phyloP scores from a whole-genome alignment of 2,113 vertebrate species.

The Gobius niger region DNA sequence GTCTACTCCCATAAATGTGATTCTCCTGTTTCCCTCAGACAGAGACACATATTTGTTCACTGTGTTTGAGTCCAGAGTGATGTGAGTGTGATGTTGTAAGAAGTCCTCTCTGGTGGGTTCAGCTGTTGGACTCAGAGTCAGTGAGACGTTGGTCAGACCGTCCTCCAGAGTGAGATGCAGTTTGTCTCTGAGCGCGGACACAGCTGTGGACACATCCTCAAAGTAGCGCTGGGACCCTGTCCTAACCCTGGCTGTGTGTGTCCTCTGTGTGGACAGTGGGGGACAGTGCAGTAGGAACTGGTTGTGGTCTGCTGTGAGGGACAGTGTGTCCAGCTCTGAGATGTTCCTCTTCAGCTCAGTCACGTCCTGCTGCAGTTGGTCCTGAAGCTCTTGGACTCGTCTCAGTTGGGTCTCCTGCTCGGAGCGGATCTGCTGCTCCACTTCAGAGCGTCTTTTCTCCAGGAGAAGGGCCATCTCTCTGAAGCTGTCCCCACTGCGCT shows the following conservation, averaged over 20 bases:
- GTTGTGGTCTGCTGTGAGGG: too few relatives aligned
- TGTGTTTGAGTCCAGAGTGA: neutral
- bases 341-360: too few relatives aligned
- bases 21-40: neutral
- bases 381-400: neutral
- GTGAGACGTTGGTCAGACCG: too few relatives aligned
- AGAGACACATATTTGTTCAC: neutral
- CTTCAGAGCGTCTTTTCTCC: neutral
- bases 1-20: neutral
- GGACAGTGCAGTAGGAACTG: too few relatives aligned
- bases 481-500: too few relatives aligned
- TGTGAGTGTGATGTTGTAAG: neutral
- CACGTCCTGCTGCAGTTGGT: too few relatives aligned
- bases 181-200: neutral
- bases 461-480: too few relatives aligned
- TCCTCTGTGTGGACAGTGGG: too few relatives aligned
- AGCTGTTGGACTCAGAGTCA: too few relatives aligned
- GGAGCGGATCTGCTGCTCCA: neutral
- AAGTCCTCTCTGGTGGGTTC: neutral
- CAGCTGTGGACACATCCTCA: neutral
- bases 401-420: neutral
- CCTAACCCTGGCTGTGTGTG: neutral
- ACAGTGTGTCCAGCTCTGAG: too few relatives aligned
- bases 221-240: neutral
- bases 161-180: neutral